phyloP scores from a whole-genome alignment of 2,888 invertebrate species.

The Aphrophora alni region DNA sequence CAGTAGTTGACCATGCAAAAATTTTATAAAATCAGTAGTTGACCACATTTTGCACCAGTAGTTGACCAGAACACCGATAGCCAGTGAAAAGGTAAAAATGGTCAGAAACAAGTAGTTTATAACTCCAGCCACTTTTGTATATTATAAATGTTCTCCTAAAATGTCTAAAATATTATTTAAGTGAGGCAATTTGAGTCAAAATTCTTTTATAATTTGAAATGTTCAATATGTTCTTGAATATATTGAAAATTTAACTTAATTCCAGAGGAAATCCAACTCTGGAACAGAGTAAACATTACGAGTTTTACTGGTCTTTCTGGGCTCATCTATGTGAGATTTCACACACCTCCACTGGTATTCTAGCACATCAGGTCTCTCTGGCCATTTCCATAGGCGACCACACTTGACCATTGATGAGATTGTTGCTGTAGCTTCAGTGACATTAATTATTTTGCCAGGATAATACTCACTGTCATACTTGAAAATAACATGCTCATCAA shows the following conservation, averaged over 20 bases:
- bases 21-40: neutral
- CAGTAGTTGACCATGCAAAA: constrained; percentile 4
- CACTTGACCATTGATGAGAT: constrained; percentile 20
- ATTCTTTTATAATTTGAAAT: no score
- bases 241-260: neutral
- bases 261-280: constrained; percentile 1
- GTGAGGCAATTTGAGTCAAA: no score
- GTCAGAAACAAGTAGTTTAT: neutral
- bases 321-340: constrained; percentile 23
- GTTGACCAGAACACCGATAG: neutral
- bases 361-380: constrained; percentile 19
- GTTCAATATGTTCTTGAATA: no score
- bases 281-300: constrained; percentile 11
- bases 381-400: constrained; percentile 28
- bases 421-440: constrained; percentile 13
- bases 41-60: constrained; percentile 6
- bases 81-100: neutral
- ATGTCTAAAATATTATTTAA: neutral
- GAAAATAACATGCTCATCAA: neutral
- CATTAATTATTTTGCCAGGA: constrained; percentile 7
- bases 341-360: constrained; percentile 28
- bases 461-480: constrained; percentile 1
- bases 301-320: constrained; percentile 11
- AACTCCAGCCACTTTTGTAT: neutral
- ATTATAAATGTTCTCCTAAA: neutral